These are phyloP conservation scores for Meles meles DNA, from an alignment of 2,113 vertebrate genomes.

Conservation along the genomic window DNA sequence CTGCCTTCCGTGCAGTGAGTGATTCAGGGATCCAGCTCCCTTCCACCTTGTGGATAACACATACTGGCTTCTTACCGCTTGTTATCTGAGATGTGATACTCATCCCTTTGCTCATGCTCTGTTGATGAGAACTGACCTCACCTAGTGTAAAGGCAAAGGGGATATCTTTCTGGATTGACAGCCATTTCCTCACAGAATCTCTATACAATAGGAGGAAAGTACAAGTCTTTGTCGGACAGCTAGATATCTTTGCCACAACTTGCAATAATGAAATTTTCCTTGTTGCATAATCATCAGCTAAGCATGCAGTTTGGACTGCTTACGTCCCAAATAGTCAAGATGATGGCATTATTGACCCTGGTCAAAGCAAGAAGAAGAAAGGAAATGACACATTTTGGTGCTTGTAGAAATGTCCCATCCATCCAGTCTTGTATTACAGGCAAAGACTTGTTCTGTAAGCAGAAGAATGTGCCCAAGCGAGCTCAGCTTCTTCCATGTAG, in stretches of 20 bases:
- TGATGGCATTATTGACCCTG: neutral
- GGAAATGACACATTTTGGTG: neutral
- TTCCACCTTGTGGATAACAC: neutral
- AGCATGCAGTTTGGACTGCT: neutral
- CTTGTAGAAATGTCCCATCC: neutral
- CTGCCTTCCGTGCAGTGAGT: neutral
- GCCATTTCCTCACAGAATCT: neutral
- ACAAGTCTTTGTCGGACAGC: neutral
- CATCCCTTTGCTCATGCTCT: neutral
- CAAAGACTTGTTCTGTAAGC: neutral
- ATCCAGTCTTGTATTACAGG: neutral
- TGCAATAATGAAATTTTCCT: neutral
- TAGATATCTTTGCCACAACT: neutral
- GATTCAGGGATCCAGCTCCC: neutral
- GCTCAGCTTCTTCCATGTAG: neutral
- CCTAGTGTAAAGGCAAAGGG: neutral
- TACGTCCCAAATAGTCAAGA: neutral
- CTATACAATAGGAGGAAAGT: neutral
- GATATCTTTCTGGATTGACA: neutral
- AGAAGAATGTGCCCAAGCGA: neutral
- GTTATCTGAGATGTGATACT: neutral
- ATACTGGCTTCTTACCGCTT: neutral
- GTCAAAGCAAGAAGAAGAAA: neutral
- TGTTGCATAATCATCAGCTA: neutral
- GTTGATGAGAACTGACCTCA: neutral